A percentile compares a stretch with the other conserved stretches of the same genome.
These are phyloP conservation scores for Acanthoscelides obtectus DNA, from an alignment of 2,888 invertebrate genomes.

Conservation along the genomic window DNA sequence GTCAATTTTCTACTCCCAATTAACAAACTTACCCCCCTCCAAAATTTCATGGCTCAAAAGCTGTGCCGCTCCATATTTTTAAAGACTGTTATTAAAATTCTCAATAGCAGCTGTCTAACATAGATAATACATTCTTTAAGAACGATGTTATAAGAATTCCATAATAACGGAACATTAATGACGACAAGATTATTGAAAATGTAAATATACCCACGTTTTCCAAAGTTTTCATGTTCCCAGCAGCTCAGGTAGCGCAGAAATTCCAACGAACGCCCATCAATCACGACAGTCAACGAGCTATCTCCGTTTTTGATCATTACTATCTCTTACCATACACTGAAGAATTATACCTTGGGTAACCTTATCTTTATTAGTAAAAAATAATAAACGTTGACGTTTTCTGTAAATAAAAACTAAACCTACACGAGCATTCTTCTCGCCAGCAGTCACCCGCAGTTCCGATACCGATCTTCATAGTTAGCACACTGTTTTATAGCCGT, in stretches of 20 bases:
- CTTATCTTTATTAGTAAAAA: constrained; percentile 23
- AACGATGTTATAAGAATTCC: neutral
- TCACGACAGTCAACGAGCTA: neutral
- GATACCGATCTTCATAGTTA: constrained; percentile 33
- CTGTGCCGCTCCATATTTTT: too few relatives aligned
- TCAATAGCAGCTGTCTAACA: too few relatives aligned
- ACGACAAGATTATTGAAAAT: neutral
- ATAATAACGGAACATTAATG: neutral
- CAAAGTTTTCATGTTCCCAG: neutral
- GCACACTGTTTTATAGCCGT: constrained; percentile 36
- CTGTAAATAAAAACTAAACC: constrained; percentile 20
- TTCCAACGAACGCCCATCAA: neutral
- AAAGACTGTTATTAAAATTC: too few relatives aligned
- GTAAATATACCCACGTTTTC: neutral
- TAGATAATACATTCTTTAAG: too few relatives aligned
- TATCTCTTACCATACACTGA: neutral
- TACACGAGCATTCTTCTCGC: constrained; percentile 19
- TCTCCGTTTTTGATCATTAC: neutral
- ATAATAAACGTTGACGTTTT: constrained; percentile 30
- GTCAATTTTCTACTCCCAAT: too few relatives aligned
- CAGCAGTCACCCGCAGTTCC: constrained; percentile 18
- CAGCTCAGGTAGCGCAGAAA: neutral
- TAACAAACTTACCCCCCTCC: too few relatives aligned
- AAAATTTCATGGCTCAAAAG: too few relatives aligned
- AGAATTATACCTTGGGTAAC: neutral